Evolutionary conservation across 2,888 invertebrate species (phyloP).

Genomic region (Eueremaeus valkanovi): DNA sequence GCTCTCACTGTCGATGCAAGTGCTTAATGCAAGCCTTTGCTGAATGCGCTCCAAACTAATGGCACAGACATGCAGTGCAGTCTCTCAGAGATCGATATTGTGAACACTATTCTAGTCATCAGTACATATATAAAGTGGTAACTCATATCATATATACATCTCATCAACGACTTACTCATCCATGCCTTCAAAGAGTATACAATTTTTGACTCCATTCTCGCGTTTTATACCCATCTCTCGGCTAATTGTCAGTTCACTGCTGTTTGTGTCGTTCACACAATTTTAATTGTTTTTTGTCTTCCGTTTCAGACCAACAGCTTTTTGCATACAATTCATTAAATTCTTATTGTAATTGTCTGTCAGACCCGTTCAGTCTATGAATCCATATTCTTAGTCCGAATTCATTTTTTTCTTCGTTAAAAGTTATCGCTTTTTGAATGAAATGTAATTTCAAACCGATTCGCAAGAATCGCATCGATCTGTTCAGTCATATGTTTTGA

Average conservation of each 20-base stretch:
- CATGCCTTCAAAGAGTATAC: background rate
- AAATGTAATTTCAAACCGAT: no score
- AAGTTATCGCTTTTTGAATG: no score
- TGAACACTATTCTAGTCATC: slow-evolving; percentile 17
- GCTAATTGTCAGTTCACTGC: background rate
- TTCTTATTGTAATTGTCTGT: background rate
- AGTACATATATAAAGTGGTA: slow-evolving; percentile 28
- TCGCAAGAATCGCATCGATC: no score
- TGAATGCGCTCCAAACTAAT: slow-evolving; percentile 15
- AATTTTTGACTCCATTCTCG: background rate
- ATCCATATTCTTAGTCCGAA: no score
- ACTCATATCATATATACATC: slow-evolving; percentile 33
- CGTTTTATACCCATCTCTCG: background rate
- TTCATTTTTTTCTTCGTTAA: no score
- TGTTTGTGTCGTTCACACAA: background rate
- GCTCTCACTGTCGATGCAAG: slow-evolving; percentile 4
- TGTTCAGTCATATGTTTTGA: no score
- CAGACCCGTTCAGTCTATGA: no score
- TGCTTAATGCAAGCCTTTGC: slow-evolving; percentile 26
- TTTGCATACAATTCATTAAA: background rate
- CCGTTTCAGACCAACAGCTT: slow-evolving; percentile 15
- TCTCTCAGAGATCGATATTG: slow-evolving; percentile 1
- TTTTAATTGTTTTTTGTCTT: slow-evolving; percentile 25
- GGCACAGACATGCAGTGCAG: slow-evolving; percentile 9
- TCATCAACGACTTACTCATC: slow-evolving; percentile 27